phyloP scores from a whole-genome alignment of 2,797 vertebrate genomes.

The Anisognathus igniventris region DNA sequence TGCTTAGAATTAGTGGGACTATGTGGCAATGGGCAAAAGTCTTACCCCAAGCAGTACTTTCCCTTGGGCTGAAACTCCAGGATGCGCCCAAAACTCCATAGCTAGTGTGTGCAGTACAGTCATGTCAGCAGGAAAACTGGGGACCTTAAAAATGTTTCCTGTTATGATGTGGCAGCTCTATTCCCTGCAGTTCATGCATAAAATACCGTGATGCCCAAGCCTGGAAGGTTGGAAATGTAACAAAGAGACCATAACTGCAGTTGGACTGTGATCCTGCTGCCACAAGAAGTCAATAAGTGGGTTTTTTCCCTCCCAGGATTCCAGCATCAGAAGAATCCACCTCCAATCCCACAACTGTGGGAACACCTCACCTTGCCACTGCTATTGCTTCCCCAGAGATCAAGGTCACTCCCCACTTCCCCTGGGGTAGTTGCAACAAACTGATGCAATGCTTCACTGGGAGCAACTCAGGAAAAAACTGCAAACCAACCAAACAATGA shows the following conservation, averaged over 20 bases:
- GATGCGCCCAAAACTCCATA: neutral
- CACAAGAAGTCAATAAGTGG: neutral
- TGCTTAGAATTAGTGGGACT: neutral
- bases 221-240: neutral
- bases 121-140: neutral
- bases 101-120: neutral
- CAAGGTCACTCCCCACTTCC: neutral
- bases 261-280: neutral
- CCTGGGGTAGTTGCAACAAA: neutral
- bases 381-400: neutral
- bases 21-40: neutral
- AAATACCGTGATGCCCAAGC: neutral
- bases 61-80: neutral
- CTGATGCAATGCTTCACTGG: neutral
- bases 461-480: neutral
- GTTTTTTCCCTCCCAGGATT: neutral
- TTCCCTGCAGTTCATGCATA: neutral
- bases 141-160: neutral
- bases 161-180: neutral
- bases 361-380: neutral
- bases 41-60: neutral
- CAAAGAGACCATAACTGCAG: fast-evolving
- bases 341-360: neutral
- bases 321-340: neutral
- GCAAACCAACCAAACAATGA: neutral